Evolutionary conservation across 2,797 vertebrate genomes (phyloP).

Genomic region (Vultur gryphus): DNA sequence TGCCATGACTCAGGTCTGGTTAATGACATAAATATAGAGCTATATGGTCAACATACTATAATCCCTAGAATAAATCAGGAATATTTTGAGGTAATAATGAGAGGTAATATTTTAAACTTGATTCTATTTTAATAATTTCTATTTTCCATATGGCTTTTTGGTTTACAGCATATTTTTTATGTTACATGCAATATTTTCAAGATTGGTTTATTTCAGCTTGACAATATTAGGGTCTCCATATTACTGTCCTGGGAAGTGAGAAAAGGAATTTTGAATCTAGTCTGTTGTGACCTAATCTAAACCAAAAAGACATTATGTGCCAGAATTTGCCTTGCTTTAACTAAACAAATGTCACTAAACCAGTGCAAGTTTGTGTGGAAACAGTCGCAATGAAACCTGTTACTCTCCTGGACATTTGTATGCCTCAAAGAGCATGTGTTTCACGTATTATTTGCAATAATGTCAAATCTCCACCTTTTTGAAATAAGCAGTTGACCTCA

Average conservation of each 20-base stretch:
- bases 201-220: not conserved
- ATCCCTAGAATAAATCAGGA: not conserved
- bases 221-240: not conserved
- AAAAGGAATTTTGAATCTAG: not conserved
- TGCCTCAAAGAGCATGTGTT: not conserved
- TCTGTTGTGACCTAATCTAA: not conserved
- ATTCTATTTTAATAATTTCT: not conserved
- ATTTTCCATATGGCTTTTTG: not conserved
- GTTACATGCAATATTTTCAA: not conserved
- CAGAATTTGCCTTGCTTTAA: not conserved
- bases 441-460: not conserved
- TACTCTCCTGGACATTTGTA: not conserved
- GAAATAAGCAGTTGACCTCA: not conserved
- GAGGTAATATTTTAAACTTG: not conserved
- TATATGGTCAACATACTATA: not conserved
- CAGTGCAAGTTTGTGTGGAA: fast-evolving
- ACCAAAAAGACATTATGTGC: not conserved
- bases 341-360: not conserved
- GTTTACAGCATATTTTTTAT: not conserved
- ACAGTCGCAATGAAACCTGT: fast-evolving
- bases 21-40: not conserved
- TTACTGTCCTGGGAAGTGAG: not conserved
- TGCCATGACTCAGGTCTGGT: not conserved
- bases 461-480: not conserved
- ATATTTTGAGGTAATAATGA: no score